Base-by-base conservation (phyloP, 2,113 vertebrate species). In the Aldabrachelys gigantea region DNA sequence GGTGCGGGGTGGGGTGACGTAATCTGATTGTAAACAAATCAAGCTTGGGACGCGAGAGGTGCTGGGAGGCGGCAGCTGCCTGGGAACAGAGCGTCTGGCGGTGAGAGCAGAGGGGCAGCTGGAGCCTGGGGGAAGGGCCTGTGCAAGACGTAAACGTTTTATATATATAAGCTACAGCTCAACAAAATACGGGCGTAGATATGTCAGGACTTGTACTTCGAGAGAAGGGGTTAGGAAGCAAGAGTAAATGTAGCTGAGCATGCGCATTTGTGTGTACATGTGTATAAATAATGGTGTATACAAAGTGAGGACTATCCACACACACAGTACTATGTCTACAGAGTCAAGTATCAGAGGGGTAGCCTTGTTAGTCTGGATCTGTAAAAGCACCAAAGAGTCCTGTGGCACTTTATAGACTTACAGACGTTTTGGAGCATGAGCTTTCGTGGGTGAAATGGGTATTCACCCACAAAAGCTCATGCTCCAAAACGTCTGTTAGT, bases 21-120 rank as follows among this genome's bases (percentile, higher is more conserved):
- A 98, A 99, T 97, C 86, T 92, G 96, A 91, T 98, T 98, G 98
- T 98, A 99, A 99, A 99, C 99, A 99, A 99, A 99, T 98, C 98
- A 98, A 98, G 95, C 95, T 78, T 35, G 92, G 94, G 95, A 89
- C 93, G 89, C 31, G 93, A 53, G 95, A 56, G 97, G 95, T 11
- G 78, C 91, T 93, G 94, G 82, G 92, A 49, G 62, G 3, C 1
- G 7, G 54, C 82, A 24, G 49, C 79, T 49, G 80, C 80, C 69
- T 75, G 49, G 53, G 56, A 44, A 79, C 62, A 8, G 47, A 92
- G 88, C 82, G 79, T 59, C 69, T 90, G 89, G 89, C 38, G 87
- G 65, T 7, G 84, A 5, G 75, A 44, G 79, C 62, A 1, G 3
- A 9, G 49, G 10, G 35, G 4, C 21, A 4, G 31, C 47, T n/a